Conservation (phyloP, 2,113 vertebrate species). For the Dipodomys ordii region DNA sequence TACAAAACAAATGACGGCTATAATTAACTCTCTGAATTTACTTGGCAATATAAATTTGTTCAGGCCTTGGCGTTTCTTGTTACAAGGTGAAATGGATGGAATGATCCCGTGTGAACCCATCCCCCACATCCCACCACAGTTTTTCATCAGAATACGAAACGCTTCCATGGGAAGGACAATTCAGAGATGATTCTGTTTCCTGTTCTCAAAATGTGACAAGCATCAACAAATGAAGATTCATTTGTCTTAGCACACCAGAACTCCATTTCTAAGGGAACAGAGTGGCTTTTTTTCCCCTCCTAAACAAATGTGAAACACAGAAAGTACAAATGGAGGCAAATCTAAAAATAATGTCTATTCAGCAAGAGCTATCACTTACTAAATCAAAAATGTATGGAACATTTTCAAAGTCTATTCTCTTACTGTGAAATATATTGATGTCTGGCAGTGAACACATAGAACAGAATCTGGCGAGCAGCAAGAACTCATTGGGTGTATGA, state of each 20-base stretch:
- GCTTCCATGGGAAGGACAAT: not conserved
- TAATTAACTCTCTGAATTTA: constrained; percentile 81
- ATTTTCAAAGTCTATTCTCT: not conserved
- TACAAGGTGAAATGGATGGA: constrained; percentile 74
- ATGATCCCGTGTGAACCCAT: constrained; percentile 37
- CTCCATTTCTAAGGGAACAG: not conserved
- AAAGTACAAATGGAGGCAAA: not conserved
- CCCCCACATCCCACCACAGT: not conserved
- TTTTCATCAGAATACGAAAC: constrained; percentile 12
- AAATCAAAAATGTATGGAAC: not conserved
- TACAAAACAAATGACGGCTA: constrained; percentile 77
- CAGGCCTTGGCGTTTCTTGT: constrained; percentile 48
- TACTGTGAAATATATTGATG: not conserved
- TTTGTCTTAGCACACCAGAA: rapidly evolving
- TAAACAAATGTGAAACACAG: not conserved
- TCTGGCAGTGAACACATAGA: not conserved
- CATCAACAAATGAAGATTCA: not conserved
- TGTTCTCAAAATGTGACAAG: constrained; percentile 47
- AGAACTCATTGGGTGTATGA: not conserved
- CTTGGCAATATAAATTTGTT: constrained; percentile 73
- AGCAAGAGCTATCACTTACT: not conserved
- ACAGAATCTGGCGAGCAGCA: not conserved
- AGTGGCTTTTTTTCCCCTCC: not conserved
- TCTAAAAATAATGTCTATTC: not conserved
- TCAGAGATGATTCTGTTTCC: constrained; percentile 34